Conservation (phyloP, 2,113 vertebrate species). For the Ophthalmolycus amberensis region DNA sequence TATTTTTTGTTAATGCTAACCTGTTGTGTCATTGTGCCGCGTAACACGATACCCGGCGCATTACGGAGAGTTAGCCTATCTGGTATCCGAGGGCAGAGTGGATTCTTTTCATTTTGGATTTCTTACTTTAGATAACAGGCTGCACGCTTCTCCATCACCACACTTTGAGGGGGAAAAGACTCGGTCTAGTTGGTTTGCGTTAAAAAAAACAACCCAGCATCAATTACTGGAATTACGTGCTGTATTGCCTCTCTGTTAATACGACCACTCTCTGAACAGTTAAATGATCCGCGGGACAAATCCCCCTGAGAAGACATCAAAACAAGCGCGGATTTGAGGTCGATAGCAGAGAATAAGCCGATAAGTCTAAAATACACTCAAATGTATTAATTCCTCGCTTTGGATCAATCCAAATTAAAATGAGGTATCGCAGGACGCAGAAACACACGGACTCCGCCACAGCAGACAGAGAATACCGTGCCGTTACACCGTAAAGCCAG, state of each 20-base stretch:
- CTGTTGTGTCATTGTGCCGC: slow-evolving; percentile 66
- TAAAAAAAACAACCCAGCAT: slow-evolving; percentile 13
- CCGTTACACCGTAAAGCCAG: slow-evolving; percentile 22
- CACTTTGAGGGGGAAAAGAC: slow-evolving; percentile 4
- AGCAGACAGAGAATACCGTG: slow-evolving; percentile 27
- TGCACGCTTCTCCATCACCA: slow-evolving; percentile 1
- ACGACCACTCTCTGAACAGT: slow-evolving; percentile 43
- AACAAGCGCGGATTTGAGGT: slow-evolving; percentile 71
- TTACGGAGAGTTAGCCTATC: slow-evolving; percentile 37
- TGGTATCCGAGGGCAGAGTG: slow-evolving; percentile 30
- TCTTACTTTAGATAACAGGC: slow-evolving; percentile 41
- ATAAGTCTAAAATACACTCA: slow-evolving; percentile 71
- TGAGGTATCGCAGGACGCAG: slow-evolving; percentile 56
- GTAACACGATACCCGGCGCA: slow-evolving; percentile 52
- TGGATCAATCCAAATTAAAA: slow-evolving; percentile 64
- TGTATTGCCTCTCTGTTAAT: slow-evolving; percentile 55
- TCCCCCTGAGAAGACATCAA: slow-evolving; percentile 65
- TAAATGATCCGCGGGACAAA: slow-evolving; percentile 68
- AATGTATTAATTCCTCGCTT: slow-evolving; percentile 68
- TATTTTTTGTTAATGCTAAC: slow-evolving; percentile 45
- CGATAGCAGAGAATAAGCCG: slow-evolving; percentile 65
- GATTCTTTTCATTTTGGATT: slow-evolving; percentile 31
- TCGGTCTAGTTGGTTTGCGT: slow-evolving; percentile 29
- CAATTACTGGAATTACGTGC: slow-evolving; percentile 57
- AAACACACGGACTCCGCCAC: slow-evolving; percentile 36